Evolutionary conservation across 2,888 invertebrate species (phyloP).

Genomic region (Melanchra persicariae): DNA sequence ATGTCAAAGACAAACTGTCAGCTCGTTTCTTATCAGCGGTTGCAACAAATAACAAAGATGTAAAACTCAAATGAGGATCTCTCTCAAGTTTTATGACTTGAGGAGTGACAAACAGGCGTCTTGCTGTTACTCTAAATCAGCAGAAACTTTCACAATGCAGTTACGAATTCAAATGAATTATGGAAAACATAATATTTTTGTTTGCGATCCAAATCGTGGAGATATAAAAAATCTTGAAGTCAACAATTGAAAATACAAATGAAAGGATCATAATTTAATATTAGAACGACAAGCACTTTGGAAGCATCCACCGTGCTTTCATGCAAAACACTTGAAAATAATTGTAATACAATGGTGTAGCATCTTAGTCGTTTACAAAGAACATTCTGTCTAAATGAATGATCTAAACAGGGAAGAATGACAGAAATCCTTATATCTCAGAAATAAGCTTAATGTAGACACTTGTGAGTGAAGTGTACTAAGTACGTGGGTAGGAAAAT

Average conservation of each 20-base stretch:
- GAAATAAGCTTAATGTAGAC: not conserved
- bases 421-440: not conserved
- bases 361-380: not conserved
- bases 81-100: constrained; percentile 38
- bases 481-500: not conserved
- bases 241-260: not conserved
- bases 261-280: constrained; percentile 7
- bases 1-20: constrained; percentile 20
- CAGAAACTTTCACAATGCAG: constrained; percentile 6
- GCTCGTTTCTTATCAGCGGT: constrained; percentile 12
- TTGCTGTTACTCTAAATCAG: constrained; percentile 15
- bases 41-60: constrained; percentile 33
- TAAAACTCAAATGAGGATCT: constrained; percentile 37
- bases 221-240: not conserved
- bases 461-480: not conserved
- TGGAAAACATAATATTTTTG: not conserved
- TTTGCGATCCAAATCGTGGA: not conserved
- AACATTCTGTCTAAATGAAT: not conserved
- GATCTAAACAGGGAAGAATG: not conserved
- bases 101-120: constrained; percentile 23
- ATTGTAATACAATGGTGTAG: not conserved
- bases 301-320: not conserved
- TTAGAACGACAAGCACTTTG: not conserved
- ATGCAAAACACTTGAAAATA: not conserved
- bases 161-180: constrained; percentile 6